Evolutionary conservation across 2,113 vertebrate species (phyloP).

Genomic region (Papio anubis): DNA sequence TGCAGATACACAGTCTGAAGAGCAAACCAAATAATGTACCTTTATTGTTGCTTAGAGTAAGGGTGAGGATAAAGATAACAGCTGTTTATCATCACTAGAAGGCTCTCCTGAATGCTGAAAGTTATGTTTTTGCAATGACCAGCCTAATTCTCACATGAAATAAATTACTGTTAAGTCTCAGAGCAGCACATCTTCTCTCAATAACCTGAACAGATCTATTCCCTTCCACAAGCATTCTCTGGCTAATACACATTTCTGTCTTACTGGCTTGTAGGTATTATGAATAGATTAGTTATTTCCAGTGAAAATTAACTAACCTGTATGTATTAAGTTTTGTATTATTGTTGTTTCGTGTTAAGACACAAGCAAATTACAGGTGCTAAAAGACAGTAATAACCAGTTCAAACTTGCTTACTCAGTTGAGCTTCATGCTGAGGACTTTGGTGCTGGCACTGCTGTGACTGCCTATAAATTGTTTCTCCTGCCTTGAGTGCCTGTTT

Average conservation of each 20-base stretch:
- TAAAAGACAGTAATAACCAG: background rate
- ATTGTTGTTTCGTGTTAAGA: conserved; percentile 13
- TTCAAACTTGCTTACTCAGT: conserved; percentile 84
- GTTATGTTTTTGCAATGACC: conserved; percentile 5
- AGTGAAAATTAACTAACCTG: conserved; percentile 33
- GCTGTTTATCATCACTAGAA: background rate
- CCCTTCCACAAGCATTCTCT: background rate
- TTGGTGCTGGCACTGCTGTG: conserved; percentile 88
- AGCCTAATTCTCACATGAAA: conserved; percentile 13
- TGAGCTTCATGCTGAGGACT: conserved; percentile 89
- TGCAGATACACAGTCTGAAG: background rate
- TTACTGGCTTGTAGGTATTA: background rate
- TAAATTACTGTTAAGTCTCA: conserved; percentile 47
- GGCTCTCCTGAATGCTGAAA: background rate
- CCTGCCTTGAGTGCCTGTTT: conserved; percentile 96
- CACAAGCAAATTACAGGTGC: background rate
- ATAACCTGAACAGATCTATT: conserved; percentile 4
- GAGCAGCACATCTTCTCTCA: background rate
- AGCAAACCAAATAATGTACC: conserved; percentile 7
- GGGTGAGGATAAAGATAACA: conserved; percentile 22
- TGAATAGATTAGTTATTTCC: background rate
- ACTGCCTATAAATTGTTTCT: conserved; percentile 86
- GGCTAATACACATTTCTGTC: background rate
- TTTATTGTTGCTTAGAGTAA: background rate
- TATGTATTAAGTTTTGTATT: conserved; percentile 2